These are phyloP conservation scores for Macaria liturata DNA, from an alignment of 2,888 invertebrate genomes.

Conservation along the genomic window DNA sequence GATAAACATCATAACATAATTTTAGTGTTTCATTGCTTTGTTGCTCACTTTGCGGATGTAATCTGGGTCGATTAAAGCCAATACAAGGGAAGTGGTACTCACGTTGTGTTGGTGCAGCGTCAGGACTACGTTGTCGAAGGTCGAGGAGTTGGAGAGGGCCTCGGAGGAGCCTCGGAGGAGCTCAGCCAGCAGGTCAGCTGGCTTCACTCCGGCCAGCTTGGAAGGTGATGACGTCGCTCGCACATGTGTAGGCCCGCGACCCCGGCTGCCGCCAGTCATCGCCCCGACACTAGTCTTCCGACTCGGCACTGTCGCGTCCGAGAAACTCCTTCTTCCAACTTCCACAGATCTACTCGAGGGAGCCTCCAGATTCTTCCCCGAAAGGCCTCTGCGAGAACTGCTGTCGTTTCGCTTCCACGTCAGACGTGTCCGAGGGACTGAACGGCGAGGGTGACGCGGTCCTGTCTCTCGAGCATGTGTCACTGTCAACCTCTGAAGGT, in stretches of 20 bases:
- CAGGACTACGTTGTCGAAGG: constrained; percentile 78
- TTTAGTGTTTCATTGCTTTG: constrained; percentile 57
- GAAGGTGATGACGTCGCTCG: constrained; percentile 91
- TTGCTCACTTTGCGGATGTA: constrained; percentile 54
- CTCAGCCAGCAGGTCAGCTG: constrained; percentile 88
- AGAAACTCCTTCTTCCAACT: constrained; percentile 75
- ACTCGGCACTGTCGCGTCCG: constrained; percentile 78
- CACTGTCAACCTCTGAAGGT: constrained; percentile 89
- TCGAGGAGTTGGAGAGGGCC: constrained; percentile 85
- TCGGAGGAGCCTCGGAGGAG: constrained; percentile 91
- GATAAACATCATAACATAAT: constrained; percentile 67
- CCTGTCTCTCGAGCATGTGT: constrained; percentile 81
- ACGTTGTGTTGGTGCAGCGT: constrained; percentile 79
- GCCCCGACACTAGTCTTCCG: constrained; percentile 85
- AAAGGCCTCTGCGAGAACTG: constrained; percentile 87
- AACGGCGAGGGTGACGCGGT: constrained; percentile 85
- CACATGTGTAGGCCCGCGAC: constrained; percentile 85
- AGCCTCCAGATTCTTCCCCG: constrained; percentile 69
- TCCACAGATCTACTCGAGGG: constrained; percentile 81
- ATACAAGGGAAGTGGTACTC: constrained; percentile 56
- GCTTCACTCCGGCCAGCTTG: constrained; percentile 86
- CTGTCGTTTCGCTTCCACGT: constrained; percentile 75
- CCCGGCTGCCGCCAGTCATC: constrained; percentile 61
- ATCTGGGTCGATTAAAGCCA: constrained; percentile 47
- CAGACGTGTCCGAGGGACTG: constrained; percentile 85